phyloP scores from a whole-genome alignment of 2,888 invertebrate genomes.

The Barypeithes pellucidus region DNA sequence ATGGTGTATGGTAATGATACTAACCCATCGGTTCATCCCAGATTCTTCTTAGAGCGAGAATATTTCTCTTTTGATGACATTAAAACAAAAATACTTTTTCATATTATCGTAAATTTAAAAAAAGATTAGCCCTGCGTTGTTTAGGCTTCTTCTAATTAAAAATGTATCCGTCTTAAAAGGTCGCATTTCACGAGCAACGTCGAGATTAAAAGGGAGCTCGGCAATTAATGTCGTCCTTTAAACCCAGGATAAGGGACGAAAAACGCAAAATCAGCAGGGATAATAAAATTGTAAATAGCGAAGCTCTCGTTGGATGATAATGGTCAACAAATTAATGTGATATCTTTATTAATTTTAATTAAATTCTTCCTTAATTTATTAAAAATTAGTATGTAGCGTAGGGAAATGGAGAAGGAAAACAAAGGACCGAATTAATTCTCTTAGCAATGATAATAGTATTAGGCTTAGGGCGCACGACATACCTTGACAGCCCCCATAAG shows the following conservation, averaged over 20 bases:
- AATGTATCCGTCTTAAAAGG: conserved; percentile 37
- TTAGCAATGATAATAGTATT: too few species aligned
- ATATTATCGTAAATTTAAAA: conserved; percentile 23
- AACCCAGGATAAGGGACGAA: conserved; percentile 30
- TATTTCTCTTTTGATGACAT: background rate
- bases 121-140: conserved; percentile 8
- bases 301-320: conserved; percentile 40
- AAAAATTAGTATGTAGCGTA: background rate
- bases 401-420: background rate
- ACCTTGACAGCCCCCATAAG: too few species aligned
- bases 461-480: too few species aligned
- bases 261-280: conserved; percentile 43
- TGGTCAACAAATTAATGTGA: conserved; percentile 32
- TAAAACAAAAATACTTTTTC: conserved; percentile 7
- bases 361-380: background rate
- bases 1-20: too few species aligned
- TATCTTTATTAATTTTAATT: conserved; percentile 33
- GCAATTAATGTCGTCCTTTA: conserved; percentile 42
- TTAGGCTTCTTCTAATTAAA: conserved; percentile 35
- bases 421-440: too few species aligned
- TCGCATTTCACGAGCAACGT: conserved; percentile 21
- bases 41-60: too few species aligned
- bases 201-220: conserved; percentile 31
- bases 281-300: conserved; percentile 46
- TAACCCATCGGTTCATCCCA: too few species aligned